phyloP scores from a whole-genome alignment of 2,113 vertebrate species.

The Paedocypris sp. region DNA sequence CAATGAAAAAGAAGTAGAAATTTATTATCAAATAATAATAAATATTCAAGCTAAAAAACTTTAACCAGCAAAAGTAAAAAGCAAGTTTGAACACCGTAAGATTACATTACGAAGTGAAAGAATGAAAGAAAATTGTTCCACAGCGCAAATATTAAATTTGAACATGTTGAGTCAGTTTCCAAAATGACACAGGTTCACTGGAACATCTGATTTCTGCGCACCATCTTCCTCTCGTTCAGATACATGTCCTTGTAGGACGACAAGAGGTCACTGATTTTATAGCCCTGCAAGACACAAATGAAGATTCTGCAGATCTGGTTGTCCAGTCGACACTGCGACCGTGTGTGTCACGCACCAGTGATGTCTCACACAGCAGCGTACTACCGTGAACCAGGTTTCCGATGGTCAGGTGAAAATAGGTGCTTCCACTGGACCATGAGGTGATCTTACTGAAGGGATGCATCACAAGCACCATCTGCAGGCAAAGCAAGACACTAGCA shows the following conservation, averaged over 20 bases:
- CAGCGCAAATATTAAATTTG: neutral
- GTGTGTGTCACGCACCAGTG: slow-evolving; percentile 63
- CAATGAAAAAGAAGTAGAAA: neutral
- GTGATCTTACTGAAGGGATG: slow-evolving; percentile 79
- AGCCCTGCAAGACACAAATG: slow-evolving; percentile 58
- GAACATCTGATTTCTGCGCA: slow-evolving; percentile 43
- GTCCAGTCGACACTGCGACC: neutral
- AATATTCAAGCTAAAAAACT: neutral
- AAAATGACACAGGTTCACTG: slow-evolving; percentile 18
- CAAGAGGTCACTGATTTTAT: slow-evolving; percentile 82
- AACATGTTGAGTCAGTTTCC: neutral
- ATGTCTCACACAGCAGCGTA: slow-evolving; percentile 76
- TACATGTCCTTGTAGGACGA: slow-evolving; percentile 74
- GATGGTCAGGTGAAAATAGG: slow-evolving; percentile 77
- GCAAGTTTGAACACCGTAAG: neutral
- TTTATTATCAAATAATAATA: neutral
- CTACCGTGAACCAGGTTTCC: slow-evolving; percentile 65
- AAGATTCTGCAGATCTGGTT: neutral
- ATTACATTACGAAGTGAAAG: neutral
- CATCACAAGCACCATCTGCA: slow-evolving; percentile 70
- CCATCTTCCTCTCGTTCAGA: slow-evolving; percentile 44
- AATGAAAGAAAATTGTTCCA: neutral
- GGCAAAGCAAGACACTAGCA: neutral
- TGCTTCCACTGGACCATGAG: slow-evolving; percentile 74
- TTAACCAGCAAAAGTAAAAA: neutral